A percentile compares a stretch with the other conserved stretches of the same genome.
Conservation (phyloP, 1,140 invertebrate species). For the Medauroidea extradentata region DNA sequence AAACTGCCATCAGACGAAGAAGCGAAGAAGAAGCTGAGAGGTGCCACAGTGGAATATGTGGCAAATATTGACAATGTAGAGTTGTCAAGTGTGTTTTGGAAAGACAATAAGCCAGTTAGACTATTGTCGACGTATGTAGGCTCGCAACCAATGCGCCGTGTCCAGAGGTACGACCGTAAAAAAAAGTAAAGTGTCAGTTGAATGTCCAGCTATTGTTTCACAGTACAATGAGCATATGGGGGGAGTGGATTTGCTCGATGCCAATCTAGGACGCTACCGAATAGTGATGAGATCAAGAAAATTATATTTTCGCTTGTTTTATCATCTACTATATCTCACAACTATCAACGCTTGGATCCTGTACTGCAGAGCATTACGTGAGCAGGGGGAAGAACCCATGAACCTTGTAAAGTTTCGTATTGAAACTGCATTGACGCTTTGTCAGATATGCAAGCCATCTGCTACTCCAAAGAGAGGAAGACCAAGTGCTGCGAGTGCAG, state of each 20-base stretch:
- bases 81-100: neutral
- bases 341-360: too few species aligned
- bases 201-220: constrained; percentile 41
- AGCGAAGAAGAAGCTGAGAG: neutral
- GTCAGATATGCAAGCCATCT: neutral
- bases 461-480: neutral
- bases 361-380: too few species aligned
- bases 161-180: neutral
- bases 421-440: neutral
- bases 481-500: neutral
- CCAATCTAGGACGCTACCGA: constrained; percentile 40
- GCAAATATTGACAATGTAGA: neutral
- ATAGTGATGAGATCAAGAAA: constrained; percentile 41
- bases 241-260: constrained; percentile 43
- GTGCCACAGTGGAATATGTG: neutral
- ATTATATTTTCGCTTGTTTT: constrained; percentile 44
- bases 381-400: too few species aligned
- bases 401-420: too few species aligned
- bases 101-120: neutral
- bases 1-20: neutral
- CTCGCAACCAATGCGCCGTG: neutral
- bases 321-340: constrained; percentile 41
- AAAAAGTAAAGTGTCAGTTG: neutral
- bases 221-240: constrained; percentile 49
- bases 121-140: neutral